Percentiles rank a stretch among this genome's conserved stretches.
phyloP scores from a whole-genome alignment of 2,888 invertebrate genomes.

The Chymomyza amoena region DNA sequence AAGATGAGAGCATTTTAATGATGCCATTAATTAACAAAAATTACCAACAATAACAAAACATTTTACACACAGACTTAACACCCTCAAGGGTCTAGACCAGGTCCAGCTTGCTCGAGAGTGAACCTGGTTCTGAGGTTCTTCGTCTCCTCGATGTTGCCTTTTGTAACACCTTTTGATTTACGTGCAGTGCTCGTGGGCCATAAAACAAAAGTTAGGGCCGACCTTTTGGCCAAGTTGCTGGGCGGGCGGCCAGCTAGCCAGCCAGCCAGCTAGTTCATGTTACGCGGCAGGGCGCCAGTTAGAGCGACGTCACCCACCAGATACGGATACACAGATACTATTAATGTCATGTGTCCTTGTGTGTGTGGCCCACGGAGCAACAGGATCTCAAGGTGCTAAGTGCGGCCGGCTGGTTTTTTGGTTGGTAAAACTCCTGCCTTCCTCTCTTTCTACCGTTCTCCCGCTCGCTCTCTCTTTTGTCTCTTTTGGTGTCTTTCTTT shows the following conservation, averaged over 20 bases:
- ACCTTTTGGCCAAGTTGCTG: slow-evolving; percentile 6
- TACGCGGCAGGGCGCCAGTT: slow-evolving; percentile 61
- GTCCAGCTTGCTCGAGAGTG: background rate
- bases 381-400: slow-evolving; percentile 66
- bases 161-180: slow-evolving; percentile 69
- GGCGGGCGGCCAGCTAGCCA: background rate
- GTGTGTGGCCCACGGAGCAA: slow-evolving; percentile 48
- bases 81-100: slow-evolving; percentile 16
- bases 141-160: slow-evolving; percentile 30
- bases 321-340: no score
- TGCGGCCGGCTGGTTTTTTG: slow-evolving; percentile 56
- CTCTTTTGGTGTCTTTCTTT: slow-evolving; percentile 12
- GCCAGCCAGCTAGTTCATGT: slow-evolving; percentile 36
- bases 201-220: slow-evolving; percentile 61
- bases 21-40: slow-evolving; percentile 69
- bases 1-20: slow-evolving; percentile 48
- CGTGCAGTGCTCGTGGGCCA: slow-evolving; percentile 52
- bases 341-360: slow-evolving; percentile 65
- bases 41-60: slow-evolving; percentile 50
- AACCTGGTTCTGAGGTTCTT: background rate
- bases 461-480: background rate
- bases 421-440: no score
- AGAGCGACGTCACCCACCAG: slow-evolving; percentile 13
- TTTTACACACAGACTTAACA: slow-evolving; percentile 44
- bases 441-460: background rate